Base-by-base conservation (phyloP, 2,113 vertebrate species). In the Acrocephalus arundinaceus region DNA sequence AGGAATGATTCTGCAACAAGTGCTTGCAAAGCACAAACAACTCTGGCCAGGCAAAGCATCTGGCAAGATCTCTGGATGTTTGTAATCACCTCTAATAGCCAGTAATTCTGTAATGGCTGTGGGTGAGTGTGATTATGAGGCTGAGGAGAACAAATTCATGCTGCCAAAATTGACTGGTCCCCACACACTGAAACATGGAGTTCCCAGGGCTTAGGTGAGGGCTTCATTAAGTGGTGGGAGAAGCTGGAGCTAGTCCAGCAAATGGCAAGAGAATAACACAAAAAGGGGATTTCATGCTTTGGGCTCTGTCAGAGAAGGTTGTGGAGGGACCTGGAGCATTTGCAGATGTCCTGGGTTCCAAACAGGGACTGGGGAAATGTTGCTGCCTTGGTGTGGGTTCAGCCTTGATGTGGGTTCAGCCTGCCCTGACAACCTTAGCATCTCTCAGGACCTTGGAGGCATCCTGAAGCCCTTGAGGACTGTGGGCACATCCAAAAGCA, bases 21-120 rank as follows among this genome's bases (percentile, higher is more conserved):
- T 57, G 33, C 16, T 30, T 67, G 27, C 37, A 74, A 68, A 78
- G 41, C 7, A 2, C 41, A 49, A 45, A 85, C 5, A 3, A 9
- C 51, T 31, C 18, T 0, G 1, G 33, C 30, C 0, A 0, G 12
- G 30, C 0, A 0, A 67, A 71, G 89, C 5, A 4, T 48, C 66
- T 87, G 70, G 20, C 28, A 16, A 74, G 52, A n/a, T n/a, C 87
- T 46, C 41, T 4, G 6, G 41, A 71, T 11, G 31, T 14, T 63
- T 75, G 74, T 41, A 65, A 91, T 67, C 5, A 8, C 35, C 49
- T 80, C 54, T 58, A 80, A 81, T 45, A 84, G 55, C 37, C 63
- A 23, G 10, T 51, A 57, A 84, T 83, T 76, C 17, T 62, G 27
- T 94, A 89, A 95, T 94, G 91, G 91, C 66, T 80, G 24, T 10